phyloP scores from a whole-genome alignment of 2,113 vertebrate species.

The Axis porcinus region DNA sequence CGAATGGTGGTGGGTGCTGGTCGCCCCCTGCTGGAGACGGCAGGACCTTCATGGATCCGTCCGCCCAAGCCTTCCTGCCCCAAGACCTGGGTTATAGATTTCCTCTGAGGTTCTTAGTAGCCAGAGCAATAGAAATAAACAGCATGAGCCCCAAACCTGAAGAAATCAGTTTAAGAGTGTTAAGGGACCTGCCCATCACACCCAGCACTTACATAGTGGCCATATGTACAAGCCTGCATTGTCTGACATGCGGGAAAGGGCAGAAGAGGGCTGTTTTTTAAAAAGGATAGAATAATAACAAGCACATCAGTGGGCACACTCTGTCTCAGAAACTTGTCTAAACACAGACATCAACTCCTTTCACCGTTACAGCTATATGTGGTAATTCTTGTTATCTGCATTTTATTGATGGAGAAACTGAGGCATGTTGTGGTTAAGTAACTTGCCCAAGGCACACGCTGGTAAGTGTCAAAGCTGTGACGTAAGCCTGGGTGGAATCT shows the following conservation, averaged over 20 bases:
- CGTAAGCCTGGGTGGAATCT: accelerated
- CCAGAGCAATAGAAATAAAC: background rate
- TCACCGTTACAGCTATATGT: background rate
- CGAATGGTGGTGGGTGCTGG: background rate
- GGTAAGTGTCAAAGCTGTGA: background rate
- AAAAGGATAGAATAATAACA: background rate
- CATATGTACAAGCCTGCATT: background rate
- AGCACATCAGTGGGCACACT: accelerated
- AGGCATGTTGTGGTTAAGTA: background rate
- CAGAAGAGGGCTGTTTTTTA: background rate
- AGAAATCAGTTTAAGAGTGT: background rate
- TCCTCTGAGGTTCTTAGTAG: background rate
- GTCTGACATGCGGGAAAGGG: background rate
- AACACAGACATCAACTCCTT: background rate
- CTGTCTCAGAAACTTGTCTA: background rate
- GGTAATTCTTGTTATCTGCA: background rate
- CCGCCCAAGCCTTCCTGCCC: background rate
- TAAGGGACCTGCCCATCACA: background rate
- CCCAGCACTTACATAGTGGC: background rate
- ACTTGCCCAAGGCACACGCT: background rate
- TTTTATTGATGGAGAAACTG: background rate
- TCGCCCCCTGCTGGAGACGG: slow-evolving; percentile 50
- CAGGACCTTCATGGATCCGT: background rate
- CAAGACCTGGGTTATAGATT: background rate
- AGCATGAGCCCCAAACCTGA: background rate